phyloP scores from a whole-genome alignment of 92 coral and sea anemone species.

The Pocillopora meandrina region DNA sequence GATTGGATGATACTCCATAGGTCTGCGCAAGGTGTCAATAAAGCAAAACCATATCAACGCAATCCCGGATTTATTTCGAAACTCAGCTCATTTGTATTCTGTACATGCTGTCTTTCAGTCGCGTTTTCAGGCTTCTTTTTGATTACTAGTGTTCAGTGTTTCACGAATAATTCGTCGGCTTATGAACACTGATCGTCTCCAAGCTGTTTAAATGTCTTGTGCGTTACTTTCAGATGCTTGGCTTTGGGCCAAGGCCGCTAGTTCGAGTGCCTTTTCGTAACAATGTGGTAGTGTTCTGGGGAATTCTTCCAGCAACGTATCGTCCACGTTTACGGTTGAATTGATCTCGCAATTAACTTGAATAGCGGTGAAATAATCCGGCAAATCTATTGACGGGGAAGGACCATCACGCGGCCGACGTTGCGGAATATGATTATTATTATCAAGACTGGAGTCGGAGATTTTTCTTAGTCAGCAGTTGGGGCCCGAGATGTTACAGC shows the following conservation, averaged over 20 bases:
- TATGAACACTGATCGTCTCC: too few relatives aligned
- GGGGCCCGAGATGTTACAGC: slow-evolving; percentile 47
- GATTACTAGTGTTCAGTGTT: too few relatives aligned
- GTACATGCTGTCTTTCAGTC: too few relatives aligned
- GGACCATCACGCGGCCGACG: slow-evolving; percentile 14
- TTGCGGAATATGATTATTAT: slow-evolving; percentile 9
- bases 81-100: too few relatives aligned
- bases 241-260: slow-evolving; percentile 15
- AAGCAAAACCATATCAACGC: too few relatives aligned
- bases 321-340: not conserved
- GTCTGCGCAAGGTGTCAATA: too few relatives aligned
- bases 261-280: slow-evolving; percentile 67
- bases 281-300: slow-evolving; percentile 61
- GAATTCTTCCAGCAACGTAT: not conserved
- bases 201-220: too few relatives aligned
- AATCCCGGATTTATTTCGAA: too few relatives aligned
- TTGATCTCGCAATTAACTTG: not conserved
- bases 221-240: too few relatives aligned
- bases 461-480: slow-evolving; percentile 54
- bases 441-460: slow-evolving; percentile 38
- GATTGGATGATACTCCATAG: too few relatives aligned
- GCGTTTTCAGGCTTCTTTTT: too few relatives aligned
- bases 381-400: not conserved
- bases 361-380: not conserved
- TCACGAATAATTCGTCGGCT: too few relatives aligned